Conservation (phyloP, 2,797 vertebrate genomes). For the Acestrorhynchus altus region DNA sequence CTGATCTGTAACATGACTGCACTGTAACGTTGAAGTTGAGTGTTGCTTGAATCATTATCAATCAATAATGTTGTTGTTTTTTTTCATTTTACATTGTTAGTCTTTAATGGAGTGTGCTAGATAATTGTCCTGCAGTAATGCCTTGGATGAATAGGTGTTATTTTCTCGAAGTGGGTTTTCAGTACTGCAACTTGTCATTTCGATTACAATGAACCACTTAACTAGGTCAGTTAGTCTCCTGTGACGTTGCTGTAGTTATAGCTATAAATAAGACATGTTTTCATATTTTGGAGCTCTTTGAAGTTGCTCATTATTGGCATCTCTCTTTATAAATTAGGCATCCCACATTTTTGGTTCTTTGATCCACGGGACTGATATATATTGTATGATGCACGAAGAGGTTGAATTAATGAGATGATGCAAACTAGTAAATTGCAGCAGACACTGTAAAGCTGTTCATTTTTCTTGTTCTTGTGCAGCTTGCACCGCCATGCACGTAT, state of each 20-base stretch:
- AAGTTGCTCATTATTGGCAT: slow-evolving; percentile 19
- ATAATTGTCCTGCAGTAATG: not conserved
- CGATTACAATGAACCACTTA: slow-evolving; percentile 45
- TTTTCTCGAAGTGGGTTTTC: not conserved
- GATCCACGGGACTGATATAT: not conserved
- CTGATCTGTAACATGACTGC: not conserved
- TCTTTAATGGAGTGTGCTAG: not conserved
- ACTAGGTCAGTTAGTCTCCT: slow-evolving; percentile 75
- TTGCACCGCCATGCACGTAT: not conserved
- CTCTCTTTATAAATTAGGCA: slow-evolving; percentile 25
- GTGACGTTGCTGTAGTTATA: slow-evolving; percentile 68
- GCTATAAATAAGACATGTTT: slow-evolving; percentile 58
- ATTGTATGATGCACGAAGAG: slow-evolving; percentile 27
- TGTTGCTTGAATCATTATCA: not conserved
- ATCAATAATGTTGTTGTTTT: not conserved
- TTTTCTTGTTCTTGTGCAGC: not conserved
- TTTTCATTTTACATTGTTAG: not conserved
- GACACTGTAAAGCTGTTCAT: slow-evolving; percentile 24
- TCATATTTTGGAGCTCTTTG: slow-evolving; percentile 39
- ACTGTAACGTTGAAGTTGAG: not conserved
- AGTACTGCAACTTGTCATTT: slow-evolving; percentile 50
- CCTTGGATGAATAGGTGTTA: not conserved
- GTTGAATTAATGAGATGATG: slow-evolving; percentile 38
- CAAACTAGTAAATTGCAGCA: slow-evolving; percentile 32
- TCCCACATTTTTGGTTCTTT: slow-evolving; percentile 14